These are phyloP conservation scores for Conops quadrifasciatus DNA, from an alignment of 2,888 invertebrate species.

Conservation along the genomic window DNA sequence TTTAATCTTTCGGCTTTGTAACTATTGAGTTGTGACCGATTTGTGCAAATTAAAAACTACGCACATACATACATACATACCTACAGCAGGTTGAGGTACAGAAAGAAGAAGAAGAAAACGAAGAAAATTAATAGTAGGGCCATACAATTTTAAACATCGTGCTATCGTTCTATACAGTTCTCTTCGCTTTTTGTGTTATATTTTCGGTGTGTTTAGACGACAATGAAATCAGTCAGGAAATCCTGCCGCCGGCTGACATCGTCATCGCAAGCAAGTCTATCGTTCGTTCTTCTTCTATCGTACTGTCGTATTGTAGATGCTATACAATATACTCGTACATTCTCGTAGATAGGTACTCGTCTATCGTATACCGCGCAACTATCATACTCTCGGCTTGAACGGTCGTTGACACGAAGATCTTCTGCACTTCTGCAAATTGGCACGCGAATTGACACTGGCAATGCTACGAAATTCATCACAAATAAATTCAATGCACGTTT, in stretches of 20 bases:
- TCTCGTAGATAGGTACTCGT: neutral
- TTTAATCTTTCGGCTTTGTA: too few species aligned
- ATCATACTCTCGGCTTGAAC: neutral
- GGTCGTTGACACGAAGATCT: conserved; percentile 20
- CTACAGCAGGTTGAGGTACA: too few species aligned
- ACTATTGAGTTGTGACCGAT: too few species aligned
- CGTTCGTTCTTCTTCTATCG: neutral
- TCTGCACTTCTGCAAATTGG: neutral
- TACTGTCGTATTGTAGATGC: too few species aligned
- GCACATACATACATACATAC: too few species aligned
- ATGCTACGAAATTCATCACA: neutral
- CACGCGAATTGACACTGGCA: conserved; percentile 3
- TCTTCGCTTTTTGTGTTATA: too few species aligned
- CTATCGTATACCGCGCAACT: neutral
- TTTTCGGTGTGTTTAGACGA: neutral
- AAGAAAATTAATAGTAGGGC: too few species aligned
- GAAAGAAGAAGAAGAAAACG: too few species aligned
- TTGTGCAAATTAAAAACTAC: too few species aligned
- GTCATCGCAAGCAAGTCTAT: neutral
- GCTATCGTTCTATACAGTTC: too few species aligned
- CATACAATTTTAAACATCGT: too few species aligned
- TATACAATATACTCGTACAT: too few species aligned
- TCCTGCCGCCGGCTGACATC: neutral
- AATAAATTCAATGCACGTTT: neutral
- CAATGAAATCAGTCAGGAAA: neutral